Percentiles rank a stretch among this genome's conserved stretches.
Evolutionary conservation across 2,888 invertebrate species (phyloP).

Genomic region (Rhagophthalmus giganteus): DNA sequence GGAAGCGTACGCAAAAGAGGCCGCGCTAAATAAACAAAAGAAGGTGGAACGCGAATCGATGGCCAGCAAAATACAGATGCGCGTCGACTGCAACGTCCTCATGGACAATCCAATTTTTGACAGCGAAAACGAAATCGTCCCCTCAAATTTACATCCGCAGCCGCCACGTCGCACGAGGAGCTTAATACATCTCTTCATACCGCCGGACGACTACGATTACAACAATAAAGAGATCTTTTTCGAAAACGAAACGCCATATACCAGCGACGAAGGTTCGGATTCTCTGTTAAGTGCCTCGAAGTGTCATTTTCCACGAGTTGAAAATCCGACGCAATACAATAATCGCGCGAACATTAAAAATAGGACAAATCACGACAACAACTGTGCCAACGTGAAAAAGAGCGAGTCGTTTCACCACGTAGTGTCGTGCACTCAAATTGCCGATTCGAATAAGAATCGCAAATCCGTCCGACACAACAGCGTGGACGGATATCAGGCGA

Average conservation of each 20-base stretch:
- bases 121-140: slow-evolving; percentile 70
- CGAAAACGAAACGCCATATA: slow-evolving; percentile 63
- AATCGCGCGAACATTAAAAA: slow-evolving; percentile 49
- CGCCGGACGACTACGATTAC: slow-evolving; percentile 60
- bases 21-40: slow-evolving; percentile 42
- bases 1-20: slow-evolving; percentile 61
- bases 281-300: slow-evolving; percentile 69
- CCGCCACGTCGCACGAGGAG: slow-evolving; percentile 78
- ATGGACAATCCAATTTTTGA: slow-evolving; percentile 60
- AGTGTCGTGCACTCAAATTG: slow-evolving; percentile 49
- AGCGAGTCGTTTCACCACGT: slow-evolving; percentile 57
- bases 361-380: slow-evolving; percentile 36
- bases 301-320: slow-evolving; percentile 39
- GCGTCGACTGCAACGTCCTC: slow-evolving; percentile 41
- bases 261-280: slow-evolving; percentile 71
- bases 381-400: slow-evolving; percentile 49
- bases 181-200: slow-evolving; percentile 68
- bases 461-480: slow-evolving; percentile 46
- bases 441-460: slow-evolving; percentile 45
- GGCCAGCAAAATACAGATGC: slow-evolving; percentile 46
- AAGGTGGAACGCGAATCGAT: slow-evolving; percentile 39
- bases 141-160: slow-evolving; percentile 76
- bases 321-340: slow-evolving; percentile 6
- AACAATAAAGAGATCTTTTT: slow-evolving; percentile 61
- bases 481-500: slow-evolving; percentile 62